Conservation (phyloP, 1,140 invertebrate genomes). For the Phenacoccus solenopsis region DNA sequence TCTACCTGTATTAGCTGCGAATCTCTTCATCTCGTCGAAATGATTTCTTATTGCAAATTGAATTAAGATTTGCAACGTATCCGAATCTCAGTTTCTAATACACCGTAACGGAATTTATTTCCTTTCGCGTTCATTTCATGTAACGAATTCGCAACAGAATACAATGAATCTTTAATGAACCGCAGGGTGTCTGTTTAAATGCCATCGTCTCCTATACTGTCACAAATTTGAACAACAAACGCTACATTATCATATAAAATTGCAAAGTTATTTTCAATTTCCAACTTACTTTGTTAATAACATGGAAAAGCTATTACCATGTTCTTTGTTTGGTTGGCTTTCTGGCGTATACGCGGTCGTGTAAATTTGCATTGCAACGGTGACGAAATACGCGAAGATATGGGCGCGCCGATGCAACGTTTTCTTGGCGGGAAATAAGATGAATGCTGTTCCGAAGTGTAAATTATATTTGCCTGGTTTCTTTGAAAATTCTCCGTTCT, state of each 20-base stretch:
- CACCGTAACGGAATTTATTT: background rate
- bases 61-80: background rate
- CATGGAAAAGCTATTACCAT: slow-evolving; percentile 12
- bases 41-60: background rate
- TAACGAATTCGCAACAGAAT: background rate
- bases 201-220: background rate
- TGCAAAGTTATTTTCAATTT: slow-evolving; percentile 10
- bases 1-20: no score
- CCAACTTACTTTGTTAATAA: slow-evolving; percentile 4
- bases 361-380: background rate
- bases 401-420: no score
- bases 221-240: slow-evolving; percentile 15
- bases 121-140: background rate
- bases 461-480: no score
- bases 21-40: background rate
- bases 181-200: slow-evolving; percentile 11
- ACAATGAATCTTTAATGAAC: slow-evolving; percentile 14
- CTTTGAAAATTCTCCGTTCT: no score
- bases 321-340: background rate
- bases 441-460: no score
- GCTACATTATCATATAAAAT: slow-evolving; percentile 17
- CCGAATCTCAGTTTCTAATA: background rate
- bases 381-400: background rate
- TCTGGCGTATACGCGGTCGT: background rate
- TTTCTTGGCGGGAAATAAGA: no score